A percentile compares a stretch with the other conserved stretches of the same genome.
These are phyloP conservation scores for Drosophila equinoxialis DNA, from an alignment of 1,140 invertebrate species.

Conservation along the genomic window DNA sequence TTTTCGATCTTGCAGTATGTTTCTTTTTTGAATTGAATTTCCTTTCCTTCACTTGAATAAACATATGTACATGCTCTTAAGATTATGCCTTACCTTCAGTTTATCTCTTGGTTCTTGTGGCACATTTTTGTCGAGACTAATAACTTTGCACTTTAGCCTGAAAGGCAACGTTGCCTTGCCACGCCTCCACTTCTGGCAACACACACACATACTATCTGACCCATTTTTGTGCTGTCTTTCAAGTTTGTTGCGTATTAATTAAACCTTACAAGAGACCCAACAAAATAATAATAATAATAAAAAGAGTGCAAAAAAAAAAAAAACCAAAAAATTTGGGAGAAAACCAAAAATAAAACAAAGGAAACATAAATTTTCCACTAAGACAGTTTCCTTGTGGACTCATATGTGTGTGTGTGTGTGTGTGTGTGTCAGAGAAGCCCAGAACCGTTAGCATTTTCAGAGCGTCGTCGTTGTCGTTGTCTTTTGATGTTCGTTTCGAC, in stretches of 20 bases:
- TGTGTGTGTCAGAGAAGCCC: constrained; percentile 3
- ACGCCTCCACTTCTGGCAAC: constrained; percentile 21
- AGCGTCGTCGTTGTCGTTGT: constrained; percentile 34
- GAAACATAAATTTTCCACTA: constrained; percentile 73
- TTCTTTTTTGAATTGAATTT: too few relatives aligned
- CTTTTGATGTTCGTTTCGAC: constrained; percentile 69
- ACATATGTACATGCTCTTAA: background rate
- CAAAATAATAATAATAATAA: constrained; percentile 1
- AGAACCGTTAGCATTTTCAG: constrained; percentile 60
- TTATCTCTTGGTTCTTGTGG: constrained; percentile 4
- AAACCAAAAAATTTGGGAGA: constrained; percentile 7
- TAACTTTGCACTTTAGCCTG: constrained; percentile 20
- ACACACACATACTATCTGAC: constrained; percentile 22
- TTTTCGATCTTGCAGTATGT: too few relatives aligned
- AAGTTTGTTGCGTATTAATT: constrained; percentile 58
- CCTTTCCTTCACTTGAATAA: too few relatives aligned
- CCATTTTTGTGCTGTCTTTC: constrained; percentile 16
- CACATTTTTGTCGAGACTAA: constrained; percentile 26
- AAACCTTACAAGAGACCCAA: constrained; percentile 43
- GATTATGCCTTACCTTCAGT: background rate
- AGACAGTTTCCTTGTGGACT: constrained; percentile 65
- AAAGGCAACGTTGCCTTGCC: constrained; percentile 15
- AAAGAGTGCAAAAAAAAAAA: constrained; percentile 5
- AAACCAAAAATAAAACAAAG: constrained; percentile 50
- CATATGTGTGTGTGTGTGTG: constrained; percentile 13